Conservation (phyloP, 2,888 invertebrate genomes). For the Chamaedrilus cognettii region DNA sequence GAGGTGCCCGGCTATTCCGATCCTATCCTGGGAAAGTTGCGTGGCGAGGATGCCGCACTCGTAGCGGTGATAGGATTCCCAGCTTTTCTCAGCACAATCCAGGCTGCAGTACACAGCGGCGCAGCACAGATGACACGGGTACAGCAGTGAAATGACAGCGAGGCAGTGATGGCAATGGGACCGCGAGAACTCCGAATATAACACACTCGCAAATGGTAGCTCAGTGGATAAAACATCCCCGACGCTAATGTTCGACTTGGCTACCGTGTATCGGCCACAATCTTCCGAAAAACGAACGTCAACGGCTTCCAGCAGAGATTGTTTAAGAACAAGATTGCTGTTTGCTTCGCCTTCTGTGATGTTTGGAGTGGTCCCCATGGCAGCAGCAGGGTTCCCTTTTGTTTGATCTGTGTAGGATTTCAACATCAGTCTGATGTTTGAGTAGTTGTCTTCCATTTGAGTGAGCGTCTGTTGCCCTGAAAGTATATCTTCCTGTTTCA, state of each 20-base stretch:
- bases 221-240: constrained; percentile 79
- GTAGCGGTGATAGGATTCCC: constrained; percentile 27
- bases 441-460: too few relatives aligned
- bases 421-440: too few relatives aligned
- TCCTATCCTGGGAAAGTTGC: background rate
- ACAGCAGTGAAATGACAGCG: constrained; percentile 1
- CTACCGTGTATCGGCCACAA: constrained; percentile 47
- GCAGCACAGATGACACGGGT: constrained; percentile 26
- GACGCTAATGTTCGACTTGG: constrained; percentile 45
- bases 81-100: constrained; percentile 21
- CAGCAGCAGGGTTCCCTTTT: too few relatives aligned
- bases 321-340: too few relatives aligned
- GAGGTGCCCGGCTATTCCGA: background rate
- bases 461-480: too few relatives aligned
- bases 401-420: too few relatives aligned
- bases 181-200: constrained; percentile 64
- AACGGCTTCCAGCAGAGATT: background rate
- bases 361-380: too few relatives aligned
- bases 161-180: constrained; percentile 72
- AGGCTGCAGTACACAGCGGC: constrained; percentile 27
- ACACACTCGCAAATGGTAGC: constrained; percentile 77
- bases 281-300: constrained; percentile 40
- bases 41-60: constrained; percentile 19
- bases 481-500: too few relatives aligned
- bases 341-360: too few relatives aligned